phyloP scores from a whole-genome alignment of 2,797 vertebrate genomes.

The Leptodactylus fallax region DNA sequence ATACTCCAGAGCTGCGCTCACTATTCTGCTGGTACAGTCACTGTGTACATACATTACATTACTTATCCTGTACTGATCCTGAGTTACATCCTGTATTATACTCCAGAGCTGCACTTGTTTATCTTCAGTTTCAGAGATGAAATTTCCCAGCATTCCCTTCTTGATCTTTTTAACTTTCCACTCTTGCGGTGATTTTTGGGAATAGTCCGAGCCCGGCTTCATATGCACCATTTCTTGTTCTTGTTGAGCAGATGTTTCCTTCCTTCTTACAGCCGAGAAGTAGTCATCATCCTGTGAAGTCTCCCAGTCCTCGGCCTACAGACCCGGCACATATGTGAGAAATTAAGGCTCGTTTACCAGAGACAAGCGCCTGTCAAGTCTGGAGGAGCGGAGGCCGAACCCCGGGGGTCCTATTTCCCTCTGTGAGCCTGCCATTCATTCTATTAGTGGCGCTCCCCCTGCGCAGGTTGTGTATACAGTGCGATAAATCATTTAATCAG shows the following conservation, averaged over 20 bases:
- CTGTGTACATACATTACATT: too few relatives aligned
- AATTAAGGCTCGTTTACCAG: slow-evolving; percentile 93
- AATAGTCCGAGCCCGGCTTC: too few relatives aligned
- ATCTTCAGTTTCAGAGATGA: neutral
- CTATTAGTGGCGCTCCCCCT: slow-evolving; percentile 82
- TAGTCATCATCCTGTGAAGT: slow-evolving; percentile 7
- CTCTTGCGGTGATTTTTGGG: too few relatives aligned
- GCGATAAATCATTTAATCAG: slow-evolving; percentile 85
- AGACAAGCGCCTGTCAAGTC: slow-evolving; percentile 96
- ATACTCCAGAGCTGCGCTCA: too few relatives aligned
- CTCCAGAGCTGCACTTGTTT: too few relatives aligned
- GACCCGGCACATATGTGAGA: slow-evolving; percentile 93
- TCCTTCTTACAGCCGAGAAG: neutral
- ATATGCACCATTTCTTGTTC: neutral
- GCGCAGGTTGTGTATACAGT: slow-evolving; percentile 79
- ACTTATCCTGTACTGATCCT: too few relatives aligned
- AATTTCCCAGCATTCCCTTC: neutral
- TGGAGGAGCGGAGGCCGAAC: slow-evolving; percentile 84
- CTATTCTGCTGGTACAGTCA: too few relatives aligned
- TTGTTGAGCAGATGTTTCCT: slow-evolving; percentile 7
- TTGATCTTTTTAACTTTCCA: too few relatives aligned
- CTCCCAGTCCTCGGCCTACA: slow-evolving; percentile 57
- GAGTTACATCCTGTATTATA: too few relatives aligned
- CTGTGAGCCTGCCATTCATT: slow-evolving; percentile 82
- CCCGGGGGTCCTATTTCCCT: slow-evolving; percentile 79